A percentile compares a stretch with the other conserved stretches of the same genome.
These are phyloP conservation scores for Meriones psammophilus DNA, from an alignment of 2,797 vertebrate species.

Conservation along the genomic window DNA sequence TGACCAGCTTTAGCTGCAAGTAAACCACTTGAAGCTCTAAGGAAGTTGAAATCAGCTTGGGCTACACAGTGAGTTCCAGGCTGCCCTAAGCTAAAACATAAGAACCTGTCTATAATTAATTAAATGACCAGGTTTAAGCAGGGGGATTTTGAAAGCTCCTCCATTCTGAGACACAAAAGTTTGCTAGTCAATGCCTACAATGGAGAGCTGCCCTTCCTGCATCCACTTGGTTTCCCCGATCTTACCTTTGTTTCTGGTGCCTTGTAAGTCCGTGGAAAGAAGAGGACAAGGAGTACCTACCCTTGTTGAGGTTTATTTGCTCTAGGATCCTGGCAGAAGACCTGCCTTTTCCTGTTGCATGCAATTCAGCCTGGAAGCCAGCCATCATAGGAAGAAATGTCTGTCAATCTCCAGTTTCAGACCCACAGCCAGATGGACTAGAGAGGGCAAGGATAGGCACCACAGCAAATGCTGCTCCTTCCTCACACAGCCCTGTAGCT, in stretches of 20 bases:
- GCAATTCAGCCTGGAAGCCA: background rate
- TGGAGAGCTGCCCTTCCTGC: background rate
- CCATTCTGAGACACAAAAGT: background rate
- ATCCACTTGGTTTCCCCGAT: background rate
- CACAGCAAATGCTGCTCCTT: background rate
- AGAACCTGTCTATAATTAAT: background rate
- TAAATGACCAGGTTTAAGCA: background rate
- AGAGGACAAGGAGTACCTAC: background rate
- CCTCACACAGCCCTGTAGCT: background rate
- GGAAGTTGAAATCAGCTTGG: background rate
- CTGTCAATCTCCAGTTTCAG: background rate
- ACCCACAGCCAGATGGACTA: background rate
- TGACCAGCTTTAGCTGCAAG: background rate
- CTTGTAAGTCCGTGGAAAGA: background rate
- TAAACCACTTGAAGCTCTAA: background rate
- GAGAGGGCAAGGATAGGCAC: background rate
- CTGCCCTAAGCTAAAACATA: background rate
- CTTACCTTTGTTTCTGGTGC: background rate
- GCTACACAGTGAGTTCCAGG: background rate
- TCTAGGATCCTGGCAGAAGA: background rate
- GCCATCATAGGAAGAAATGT: background rate
- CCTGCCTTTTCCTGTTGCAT: background rate
- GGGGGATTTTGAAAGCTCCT: background rate
- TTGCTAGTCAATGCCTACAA: background rate
- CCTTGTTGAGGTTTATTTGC: background rate